A percentile compares a stretch with the other conserved stretches of the same genome.
Evolutionary conservation across 1,140 invertebrate genomes (phyloP).

Genomic region (Luehdorfia chinensis): DNA sequence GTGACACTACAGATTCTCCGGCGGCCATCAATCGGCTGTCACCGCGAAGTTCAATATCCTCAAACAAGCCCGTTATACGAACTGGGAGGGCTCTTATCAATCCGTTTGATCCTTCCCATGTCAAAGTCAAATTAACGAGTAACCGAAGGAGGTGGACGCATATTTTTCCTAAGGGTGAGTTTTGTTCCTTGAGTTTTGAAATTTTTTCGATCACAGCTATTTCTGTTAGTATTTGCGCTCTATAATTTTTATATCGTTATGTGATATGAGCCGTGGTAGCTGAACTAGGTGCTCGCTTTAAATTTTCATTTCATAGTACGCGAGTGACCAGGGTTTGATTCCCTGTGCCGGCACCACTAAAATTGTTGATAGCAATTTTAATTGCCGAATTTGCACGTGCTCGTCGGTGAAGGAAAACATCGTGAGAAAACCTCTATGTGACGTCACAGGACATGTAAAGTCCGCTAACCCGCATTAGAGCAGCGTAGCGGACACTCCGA

Average conservation of each 20-base stretch:
- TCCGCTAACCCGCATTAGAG: too few species aligned
- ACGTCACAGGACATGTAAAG: too few species aligned
- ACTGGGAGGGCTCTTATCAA: constrained; percentile 92
- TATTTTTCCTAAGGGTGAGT: constrained; percentile 95
- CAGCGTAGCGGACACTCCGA: too few species aligned
- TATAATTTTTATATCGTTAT: background rate
- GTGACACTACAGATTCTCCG: constrained; percentile 51
- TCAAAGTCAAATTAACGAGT: constrained; percentile 97
- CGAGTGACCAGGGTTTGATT: too few species aligned
- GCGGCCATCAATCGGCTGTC: constrained; percentile 44
- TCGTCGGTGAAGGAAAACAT: too few species aligned
- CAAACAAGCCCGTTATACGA: constrained; percentile 76
- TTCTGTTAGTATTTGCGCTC: background rate
- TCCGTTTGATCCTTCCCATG: constrained; percentile 98
- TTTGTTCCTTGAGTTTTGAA: background rate
- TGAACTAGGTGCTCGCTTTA: too few species aligned
- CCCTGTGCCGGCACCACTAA: too few species aligned
- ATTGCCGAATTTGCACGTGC: too few species aligned
- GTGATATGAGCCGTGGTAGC: too few species aligned
- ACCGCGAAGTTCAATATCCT: constrained; percentile 48
- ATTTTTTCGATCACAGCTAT: background rate
- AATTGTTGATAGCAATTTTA: too few species aligned
- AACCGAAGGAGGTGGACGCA: constrained; percentile 98
- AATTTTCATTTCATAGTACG: too few species aligned
- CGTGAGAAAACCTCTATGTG: too few species aligned